Evolutionary conservation across 1,140 invertebrate species (phyloP).

Genomic region (Doryteuthis pealeii): DNA sequence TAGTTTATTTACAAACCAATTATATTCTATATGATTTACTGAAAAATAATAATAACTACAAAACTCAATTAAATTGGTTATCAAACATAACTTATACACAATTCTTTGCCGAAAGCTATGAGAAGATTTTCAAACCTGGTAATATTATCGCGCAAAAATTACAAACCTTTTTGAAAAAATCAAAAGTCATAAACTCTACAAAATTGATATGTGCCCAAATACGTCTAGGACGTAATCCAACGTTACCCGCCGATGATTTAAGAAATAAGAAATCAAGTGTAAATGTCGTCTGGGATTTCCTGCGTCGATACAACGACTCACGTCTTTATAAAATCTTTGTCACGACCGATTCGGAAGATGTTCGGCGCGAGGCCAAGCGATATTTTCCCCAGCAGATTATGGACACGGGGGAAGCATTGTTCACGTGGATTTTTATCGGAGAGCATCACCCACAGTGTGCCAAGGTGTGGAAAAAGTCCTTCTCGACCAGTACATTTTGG

Average conservation of each 20-base stretch:
- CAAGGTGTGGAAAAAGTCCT: slow-evolving; percentile 25
- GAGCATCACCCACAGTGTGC: slow-evolving; percentile 15
- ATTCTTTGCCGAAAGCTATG: slow-evolving; percentile 3
- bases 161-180: neutral
- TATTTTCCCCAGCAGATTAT: slow-evolving; percentile 18
- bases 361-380: slow-evolving; percentile 16
- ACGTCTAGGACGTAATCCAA: slow-evolving; percentile 30
- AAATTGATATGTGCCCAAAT: slow-evolving; percentile 34
- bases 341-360: slow-evolving; percentile 26
- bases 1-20: slow-evolving; percentile 28
- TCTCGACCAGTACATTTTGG: slow-evolving; percentile 32
- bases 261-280: slow-evolving; percentile 13
- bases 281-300: slow-evolving; percentile 23
- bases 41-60: slow-evolving; percentile 13
- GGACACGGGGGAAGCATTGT: slow-evolving; percentile 22
- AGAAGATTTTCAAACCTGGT: slow-evolving; percentile 10
- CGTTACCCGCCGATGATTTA: slow-evolving; percentile 24
- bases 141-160: neutral
- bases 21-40: slow-evolving; percentile 12
- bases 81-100: neutral
- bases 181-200: neutral
- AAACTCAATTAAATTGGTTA: slow-evolving; percentile 18
- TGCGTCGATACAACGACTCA: slow-evolving; percentile 16
- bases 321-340: slow-evolving; percentile 27
- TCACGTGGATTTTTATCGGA: slow-evolving; percentile 28